Conservation (phyloP, 2,888 invertebrate species). For the Cancer borealis region DNA sequence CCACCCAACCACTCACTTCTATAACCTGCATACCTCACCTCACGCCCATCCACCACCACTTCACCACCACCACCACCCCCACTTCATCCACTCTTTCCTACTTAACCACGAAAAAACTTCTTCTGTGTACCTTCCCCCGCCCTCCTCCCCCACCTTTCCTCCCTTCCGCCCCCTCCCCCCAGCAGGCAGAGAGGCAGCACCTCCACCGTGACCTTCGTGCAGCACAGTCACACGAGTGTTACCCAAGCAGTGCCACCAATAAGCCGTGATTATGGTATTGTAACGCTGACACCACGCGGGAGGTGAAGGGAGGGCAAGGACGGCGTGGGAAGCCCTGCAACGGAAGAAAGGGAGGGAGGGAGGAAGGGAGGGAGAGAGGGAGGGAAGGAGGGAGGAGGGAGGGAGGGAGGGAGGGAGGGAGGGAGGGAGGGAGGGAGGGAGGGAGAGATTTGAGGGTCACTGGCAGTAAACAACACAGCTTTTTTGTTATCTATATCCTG, state of each 20-base stretch:
- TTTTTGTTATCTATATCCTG: slow-evolving; percentile 23
- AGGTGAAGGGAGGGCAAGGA: background rate
- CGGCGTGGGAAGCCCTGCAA: background rate
- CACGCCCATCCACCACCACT: background rate
- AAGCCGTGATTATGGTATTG: background rate
- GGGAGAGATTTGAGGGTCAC: background rate
- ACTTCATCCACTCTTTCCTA: background rate
- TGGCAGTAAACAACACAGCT: background rate
- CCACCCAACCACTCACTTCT: background rate
- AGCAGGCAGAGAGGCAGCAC: background rate
- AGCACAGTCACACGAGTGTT: background rate
- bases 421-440: background rate
- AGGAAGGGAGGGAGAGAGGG: background rate
- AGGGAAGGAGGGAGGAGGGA: background rate
- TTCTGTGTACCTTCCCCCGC: background rate
- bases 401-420: background rate
- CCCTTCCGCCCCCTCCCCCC: background rate
- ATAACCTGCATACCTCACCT: background rate
- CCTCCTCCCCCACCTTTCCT: background rate
- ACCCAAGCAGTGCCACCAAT: slow-evolving; percentile 7
- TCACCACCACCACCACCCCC: background rate
- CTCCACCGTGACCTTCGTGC: background rate
- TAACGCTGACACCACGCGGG: background rate
- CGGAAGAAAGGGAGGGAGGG: background rate
- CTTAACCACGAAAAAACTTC: background rate